Percentiles rank a stretch among this genome's conserved stretches.
phyloP scores from a whole-genome alignment of 2,113 vertebrate genomes.

The Toxotes chatareus region DNA sequence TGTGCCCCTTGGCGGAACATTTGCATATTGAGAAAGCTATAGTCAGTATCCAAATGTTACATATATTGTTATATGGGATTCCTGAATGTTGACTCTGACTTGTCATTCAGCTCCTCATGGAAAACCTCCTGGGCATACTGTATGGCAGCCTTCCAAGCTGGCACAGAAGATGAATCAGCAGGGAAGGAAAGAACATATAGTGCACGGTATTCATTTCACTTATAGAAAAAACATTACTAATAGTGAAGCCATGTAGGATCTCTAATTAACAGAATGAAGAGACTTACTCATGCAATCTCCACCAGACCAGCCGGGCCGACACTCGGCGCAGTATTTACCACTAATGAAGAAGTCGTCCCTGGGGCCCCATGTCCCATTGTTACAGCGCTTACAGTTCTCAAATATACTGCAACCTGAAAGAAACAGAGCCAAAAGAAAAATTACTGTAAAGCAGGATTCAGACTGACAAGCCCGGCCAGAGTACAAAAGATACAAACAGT shows the following conservation, averaged over 20 bases:
- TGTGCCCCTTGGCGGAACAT: conserved; percentile 39
- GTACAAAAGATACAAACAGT: neutral
- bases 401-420: conserved; percentile 91
- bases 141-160: conserved; percentile 56
- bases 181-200: conserved; percentile 13
- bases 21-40: conserved; percentile 45
- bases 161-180: conserved; percentile 47
- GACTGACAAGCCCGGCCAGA: no score
- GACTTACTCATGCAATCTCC: conserved; percentile 97
- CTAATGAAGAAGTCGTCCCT: conserved; percentile 95
- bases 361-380: conserved; percentile 95
- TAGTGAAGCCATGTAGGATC: conserved; percentile 6
- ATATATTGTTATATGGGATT: conserved; percentile 55
- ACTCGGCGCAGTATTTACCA: conserved; percentile 93
- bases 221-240: conserved; percentile 10
- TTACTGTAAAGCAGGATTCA: neutral
- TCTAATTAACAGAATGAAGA: conserved; percentile 17
- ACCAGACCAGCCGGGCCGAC: conserved; percentile 95
- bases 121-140: conserved; percentile 45
- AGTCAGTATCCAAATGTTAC: conserved; percentile 40
- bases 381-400: conserved; percentile 97
- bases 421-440: neutral
- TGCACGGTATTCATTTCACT: conserved; percentile 17
- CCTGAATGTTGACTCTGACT: conserved; percentile 32
- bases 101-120: conserved; percentile 53